phyloP scores from a whole-genome alignment of 2,797 vertebrate genomes.

The Gadopsis bispinosus region DNA sequence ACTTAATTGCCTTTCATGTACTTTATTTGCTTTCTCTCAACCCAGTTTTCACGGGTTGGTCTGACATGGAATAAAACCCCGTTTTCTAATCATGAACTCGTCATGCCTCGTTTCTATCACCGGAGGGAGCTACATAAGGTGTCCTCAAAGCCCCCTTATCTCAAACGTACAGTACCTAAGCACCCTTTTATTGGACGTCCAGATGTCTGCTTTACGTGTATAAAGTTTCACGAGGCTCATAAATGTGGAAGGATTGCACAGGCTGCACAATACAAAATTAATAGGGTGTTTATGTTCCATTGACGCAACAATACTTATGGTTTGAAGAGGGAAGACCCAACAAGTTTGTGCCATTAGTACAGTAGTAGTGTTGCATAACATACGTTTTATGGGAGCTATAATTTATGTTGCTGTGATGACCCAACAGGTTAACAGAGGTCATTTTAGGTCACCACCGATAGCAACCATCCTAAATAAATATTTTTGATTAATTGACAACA shows the following conservation, averaged over 20 bases:
- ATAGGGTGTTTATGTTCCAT: conserved; percentile 1
- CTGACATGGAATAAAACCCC: too few relatives aligned
- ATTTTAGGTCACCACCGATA: conserved; percentile 22
- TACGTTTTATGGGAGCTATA: background rate
- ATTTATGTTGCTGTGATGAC: conserved; percentile 7
- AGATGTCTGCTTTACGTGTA: conserved; percentile 10
- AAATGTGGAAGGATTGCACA: background rate
- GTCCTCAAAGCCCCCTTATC: conserved; percentile 32
- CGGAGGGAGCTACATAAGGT: too few relatives aligned
- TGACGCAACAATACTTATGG: background rate
- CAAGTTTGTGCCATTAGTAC: background rate
- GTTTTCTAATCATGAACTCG: too few relatives aligned
- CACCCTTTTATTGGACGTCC: conserved; percentile 27
- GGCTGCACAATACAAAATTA: conserved; percentile 9
- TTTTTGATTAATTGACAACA: background rate
- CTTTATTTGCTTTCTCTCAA: too few relatives aligned
- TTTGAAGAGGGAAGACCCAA: background rate
- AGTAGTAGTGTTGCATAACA: background rate
- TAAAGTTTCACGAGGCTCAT: conserved; percentile 46
- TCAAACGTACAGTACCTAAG: background rate
- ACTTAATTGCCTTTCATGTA: too few relatives aligned
- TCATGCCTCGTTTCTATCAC: too few relatives aligned
- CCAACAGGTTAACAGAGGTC: background rate
- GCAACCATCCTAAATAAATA: background rate
- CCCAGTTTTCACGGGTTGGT: too few relatives aligned